Evolutionary conservation across 2,888 invertebrate genomes (phyloP), one percentile per base, ranked within the genome.

Genomic region (Phrixothrix hirtus): DNA sequence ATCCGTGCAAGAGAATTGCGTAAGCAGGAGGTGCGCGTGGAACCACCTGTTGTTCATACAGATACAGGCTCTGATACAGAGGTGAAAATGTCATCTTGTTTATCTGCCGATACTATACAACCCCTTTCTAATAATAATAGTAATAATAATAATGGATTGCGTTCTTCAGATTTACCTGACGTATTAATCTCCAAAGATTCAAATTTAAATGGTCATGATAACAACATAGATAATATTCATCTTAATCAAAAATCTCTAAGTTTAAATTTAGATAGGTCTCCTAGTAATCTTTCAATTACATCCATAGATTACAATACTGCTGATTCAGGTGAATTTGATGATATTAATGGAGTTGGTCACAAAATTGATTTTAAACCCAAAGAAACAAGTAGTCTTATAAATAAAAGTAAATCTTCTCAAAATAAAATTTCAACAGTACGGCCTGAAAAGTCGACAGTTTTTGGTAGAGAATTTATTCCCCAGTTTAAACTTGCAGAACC

Each of bases 11-110:
- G 86, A 15, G 86, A 86, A 66, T 72, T 84, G 58, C 78, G 87
- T 25, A 83, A 83, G 60, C 83, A 84, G 70, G 87, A 87, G 77
- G 85, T 86, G 17, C 82, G 83, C 64, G 76, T 86, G 43, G 79
- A 83, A 67, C 83, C 85, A 41, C 81, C 84, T 35, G 76, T 79
- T 31, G 76, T 78, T 30, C 83, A 84, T 62, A 83, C 85, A 51
- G 86, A 86, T 65, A 77, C 82, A 17, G 83, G 83, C 68, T 83
- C 83, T 47, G 86, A 87, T 75, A 87, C 87, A 63, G 87, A 87
- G 86, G 87, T 87, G 83, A 80, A 81, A 76, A 59, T 62, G 59
- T 45, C 63, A 58, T 61, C 64, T 63, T 62, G 62, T 63, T 61
- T 65, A 62, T 51, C 59, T 57, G 37, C 32, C 38, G 48, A 54